These are phyloP conservation scores for Apantesis nais DNA, from an alignment of 2,888 invertebrate genomes.

Conservation along the genomic window DNA sequence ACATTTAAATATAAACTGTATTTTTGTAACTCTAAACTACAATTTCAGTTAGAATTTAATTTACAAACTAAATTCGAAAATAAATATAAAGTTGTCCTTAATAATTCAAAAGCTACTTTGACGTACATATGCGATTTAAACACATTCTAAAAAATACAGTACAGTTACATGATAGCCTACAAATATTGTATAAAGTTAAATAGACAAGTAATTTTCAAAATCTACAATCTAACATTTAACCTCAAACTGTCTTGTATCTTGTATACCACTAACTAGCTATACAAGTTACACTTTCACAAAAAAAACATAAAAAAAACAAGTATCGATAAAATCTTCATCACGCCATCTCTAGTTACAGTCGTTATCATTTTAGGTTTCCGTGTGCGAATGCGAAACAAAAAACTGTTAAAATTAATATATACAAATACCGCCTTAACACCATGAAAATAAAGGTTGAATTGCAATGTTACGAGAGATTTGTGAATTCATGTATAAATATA, in stretches of 20 bases:
- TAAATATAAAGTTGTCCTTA: not conserved
- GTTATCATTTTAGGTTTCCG: slow-evolving; percentile 67
- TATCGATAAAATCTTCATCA: slow-evolving; percentile 38
- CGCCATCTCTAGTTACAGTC: slow-evolving; percentile 57
- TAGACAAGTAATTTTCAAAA: slow-evolving; percentile 21
- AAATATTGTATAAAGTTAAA: slow-evolving; percentile 11
- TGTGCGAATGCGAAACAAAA: slow-evolving; percentile 49
- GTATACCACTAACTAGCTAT: slow-evolving; percentile 2
- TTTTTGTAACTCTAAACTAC: too few relatives aligned
- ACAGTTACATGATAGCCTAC: slow-evolving; percentile 6
- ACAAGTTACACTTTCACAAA: slow-evolving; percentile 22
- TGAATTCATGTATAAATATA: slow-evolving; percentile 32
- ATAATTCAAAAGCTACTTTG: not conserved
- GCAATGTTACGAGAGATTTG: slow-evolving; percentile 29
- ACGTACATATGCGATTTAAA: not conserved
- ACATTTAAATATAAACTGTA: too few relatives aligned
- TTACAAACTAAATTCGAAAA: too few relatives aligned
- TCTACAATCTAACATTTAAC: slow-evolving; percentile 15
- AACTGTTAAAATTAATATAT: slow-evolving; percentile 34
- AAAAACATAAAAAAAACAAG: slow-evolving; percentile 14
- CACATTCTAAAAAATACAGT: not conserved
- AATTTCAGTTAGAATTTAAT: too few relatives aligned
- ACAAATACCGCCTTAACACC: slow-evolving; percentile 31
- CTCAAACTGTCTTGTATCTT: slow-evolving; percentile 12
- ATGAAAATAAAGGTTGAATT: slow-evolving; percentile 42